These are phyloP conservation scores for Pithys albifrons DNA, from an alignment of 2,113 vertebrate species.

Conservation along the genomic window DNA sequence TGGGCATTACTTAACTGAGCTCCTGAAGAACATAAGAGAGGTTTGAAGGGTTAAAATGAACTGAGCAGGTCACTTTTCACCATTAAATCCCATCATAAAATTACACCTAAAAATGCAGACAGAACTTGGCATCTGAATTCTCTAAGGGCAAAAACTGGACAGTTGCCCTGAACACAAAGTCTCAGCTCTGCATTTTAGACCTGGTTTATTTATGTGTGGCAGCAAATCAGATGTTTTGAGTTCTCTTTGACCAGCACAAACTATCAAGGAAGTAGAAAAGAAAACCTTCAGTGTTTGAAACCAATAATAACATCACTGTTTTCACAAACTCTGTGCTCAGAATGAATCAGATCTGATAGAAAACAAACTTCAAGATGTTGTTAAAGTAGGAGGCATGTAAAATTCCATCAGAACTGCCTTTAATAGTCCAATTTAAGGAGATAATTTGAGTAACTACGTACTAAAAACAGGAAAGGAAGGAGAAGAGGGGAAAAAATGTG, in stretches of 20 bases:
- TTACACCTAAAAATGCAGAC: fast-evolving
- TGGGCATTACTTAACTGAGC: not conserved
- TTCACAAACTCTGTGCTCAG: not conserved
- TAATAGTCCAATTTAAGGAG: not conserved
- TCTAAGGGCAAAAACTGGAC: not conserved
- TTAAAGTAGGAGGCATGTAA: not conserved
- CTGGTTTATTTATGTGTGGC: not conserved
- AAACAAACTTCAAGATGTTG: not conserved
- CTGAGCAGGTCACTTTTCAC: not conserved
- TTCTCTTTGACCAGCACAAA: not conserved
- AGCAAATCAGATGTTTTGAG: not conserved
- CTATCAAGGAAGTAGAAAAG: not conserved
- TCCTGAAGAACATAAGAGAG: not conserved
- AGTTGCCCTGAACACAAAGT: not conserved
- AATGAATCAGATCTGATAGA: not conserved
- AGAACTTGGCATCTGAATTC: not conserved
- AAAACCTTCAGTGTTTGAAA: not conserved
- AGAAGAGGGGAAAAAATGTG: not conserved
- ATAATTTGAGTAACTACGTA: not conserved
- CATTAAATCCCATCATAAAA: not conserved
- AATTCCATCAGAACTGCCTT: not conserved
- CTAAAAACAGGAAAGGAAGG: not conserved
- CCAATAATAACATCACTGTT: not conserved
- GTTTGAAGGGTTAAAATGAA: not conserved
- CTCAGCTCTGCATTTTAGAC: not conserved